Evolutionary conservation across 2,113 vertebrate genomes (phyloP).

Genomic region (Oxyruncus cristatus): DNA sequence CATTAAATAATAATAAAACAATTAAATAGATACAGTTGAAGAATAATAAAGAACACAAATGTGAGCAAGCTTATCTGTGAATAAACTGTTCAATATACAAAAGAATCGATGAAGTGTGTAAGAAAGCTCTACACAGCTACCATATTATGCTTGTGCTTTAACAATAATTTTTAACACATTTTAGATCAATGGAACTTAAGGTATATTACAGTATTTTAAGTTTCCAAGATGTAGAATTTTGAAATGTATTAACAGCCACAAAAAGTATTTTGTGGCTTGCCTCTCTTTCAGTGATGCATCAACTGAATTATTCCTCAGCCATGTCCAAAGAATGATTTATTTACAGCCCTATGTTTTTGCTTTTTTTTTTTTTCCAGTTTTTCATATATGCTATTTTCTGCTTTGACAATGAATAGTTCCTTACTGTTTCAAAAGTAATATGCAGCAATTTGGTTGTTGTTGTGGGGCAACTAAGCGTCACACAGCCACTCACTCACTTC

Average conservation of each 20-base stretch:
- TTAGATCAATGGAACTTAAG: background rate
- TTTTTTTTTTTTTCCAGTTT: background rate
- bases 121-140: background rate
- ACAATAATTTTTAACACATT: background rate
- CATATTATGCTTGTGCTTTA: background rate
- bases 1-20: background rate
- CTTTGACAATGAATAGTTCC: background rate
- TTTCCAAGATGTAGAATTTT: background rate
- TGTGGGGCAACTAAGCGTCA: fast-evolving
- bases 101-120: background rate
- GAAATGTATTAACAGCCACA: background rate
- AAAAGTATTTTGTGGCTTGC: background rate
- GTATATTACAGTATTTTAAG: background rate
- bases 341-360: background rate
- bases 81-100: background rate
- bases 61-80: background rate
- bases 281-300: background rate
- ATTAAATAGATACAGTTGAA: background rate
- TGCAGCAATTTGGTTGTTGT: background rate
- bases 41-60: background rate
- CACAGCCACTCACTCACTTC: fast-evolving
- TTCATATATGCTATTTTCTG: background rate
- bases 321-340: background rate
- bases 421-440: background rate
- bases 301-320: background rate